phyloP scores from a whole-genome alignment of 53 echinoderm and acorn worm species.

The Henricia sp. region DNA sequence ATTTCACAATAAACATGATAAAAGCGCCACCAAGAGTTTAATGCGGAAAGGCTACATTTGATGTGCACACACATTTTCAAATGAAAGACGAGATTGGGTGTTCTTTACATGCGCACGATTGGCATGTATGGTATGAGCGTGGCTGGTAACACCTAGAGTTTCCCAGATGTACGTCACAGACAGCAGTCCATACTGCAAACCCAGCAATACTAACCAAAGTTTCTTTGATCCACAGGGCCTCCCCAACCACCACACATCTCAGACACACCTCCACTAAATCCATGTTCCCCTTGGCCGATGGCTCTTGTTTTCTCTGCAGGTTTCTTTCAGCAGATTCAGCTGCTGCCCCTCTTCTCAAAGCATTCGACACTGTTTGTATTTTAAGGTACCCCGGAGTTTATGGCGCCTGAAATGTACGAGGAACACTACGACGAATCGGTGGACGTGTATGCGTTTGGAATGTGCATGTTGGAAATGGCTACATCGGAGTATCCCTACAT shows the following conservation, averaged over 20 bases:
- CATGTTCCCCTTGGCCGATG: constrained; percentile 52
- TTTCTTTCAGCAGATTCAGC: constrained; percentile 73
- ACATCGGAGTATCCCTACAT: constrained; percentile 98
- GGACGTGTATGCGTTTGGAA: constrained; percentile 98
- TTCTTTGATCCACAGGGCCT: constrained; percentile 24
- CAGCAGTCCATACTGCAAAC: no score
- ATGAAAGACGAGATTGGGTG: no score
- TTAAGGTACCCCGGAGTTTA: constrained; percentile 99
- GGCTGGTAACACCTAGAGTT: no score
- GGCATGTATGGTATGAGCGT: no score
- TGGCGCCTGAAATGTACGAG: constrained; percentile 99
- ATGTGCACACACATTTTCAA: no score
- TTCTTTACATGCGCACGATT: no score
- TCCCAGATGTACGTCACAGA: no score
- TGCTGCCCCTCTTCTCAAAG: constrained; percentile 66
- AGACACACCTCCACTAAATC: constrained; percentile 59
- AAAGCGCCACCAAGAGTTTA: no score
- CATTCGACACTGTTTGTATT: constrained; percentile 80
- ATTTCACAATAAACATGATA: no score
- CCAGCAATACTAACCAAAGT: no score
- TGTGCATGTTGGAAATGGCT: constrained; percentile 99
- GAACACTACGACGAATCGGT: constrained; percentile 99
- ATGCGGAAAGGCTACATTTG: no score
- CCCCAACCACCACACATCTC: neutral
- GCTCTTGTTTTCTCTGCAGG: constrained; percentile 64